Conservation (phyloP, 1,140 invertebrate genomes). For the Bombus pyrosoma region DNA sequence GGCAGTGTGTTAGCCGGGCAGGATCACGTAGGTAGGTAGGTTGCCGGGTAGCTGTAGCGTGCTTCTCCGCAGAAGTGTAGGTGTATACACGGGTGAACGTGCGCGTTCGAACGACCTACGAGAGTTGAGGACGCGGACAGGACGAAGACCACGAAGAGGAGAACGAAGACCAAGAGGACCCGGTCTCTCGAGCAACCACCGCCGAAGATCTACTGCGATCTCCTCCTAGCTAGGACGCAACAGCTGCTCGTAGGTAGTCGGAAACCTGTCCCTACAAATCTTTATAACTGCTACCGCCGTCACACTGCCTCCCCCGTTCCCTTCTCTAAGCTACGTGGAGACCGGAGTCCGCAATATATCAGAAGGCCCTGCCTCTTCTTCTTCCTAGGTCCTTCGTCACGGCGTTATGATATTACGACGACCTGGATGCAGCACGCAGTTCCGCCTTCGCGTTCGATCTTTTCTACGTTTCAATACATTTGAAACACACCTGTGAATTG, state of each 20-base stretch:
- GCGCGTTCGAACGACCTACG: neutral
- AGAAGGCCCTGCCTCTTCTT: neutral
- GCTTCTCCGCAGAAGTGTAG: constrained; percentile 45
- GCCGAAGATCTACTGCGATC: constrained; percentile 56
- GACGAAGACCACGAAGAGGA: constrained; percentile 31
- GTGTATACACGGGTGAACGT: constrained; percentile 53
- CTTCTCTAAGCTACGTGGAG: neutral
- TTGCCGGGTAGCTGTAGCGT: constrained; percentile 46
- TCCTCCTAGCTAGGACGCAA: constrained; percentile 51
- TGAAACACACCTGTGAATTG: no score
- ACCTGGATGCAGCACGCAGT: neutral
- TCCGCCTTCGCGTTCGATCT: neutral
- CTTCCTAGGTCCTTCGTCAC: constrained; percentile 30
- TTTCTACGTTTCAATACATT: no score
- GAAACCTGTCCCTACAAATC: constrained; percentile 74
- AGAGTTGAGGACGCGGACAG: neutral
- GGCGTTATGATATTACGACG: constrained; percentile 33
- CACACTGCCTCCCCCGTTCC: neutral
- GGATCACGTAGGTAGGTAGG: constrained; percentile 71
- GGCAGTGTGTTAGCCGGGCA: constrained; percentile 77
- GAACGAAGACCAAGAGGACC: constrained; percentile 34
- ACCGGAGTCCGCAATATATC: constrained; percentile 48
- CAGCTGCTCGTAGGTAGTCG: constrained; percentile 65
- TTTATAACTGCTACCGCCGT: constrained; percentile 62
- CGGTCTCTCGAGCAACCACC: neutral